Base-by-base conservation (phyloP, 2,888 invertebrate species). In the Tridacna crocea region DNA sequence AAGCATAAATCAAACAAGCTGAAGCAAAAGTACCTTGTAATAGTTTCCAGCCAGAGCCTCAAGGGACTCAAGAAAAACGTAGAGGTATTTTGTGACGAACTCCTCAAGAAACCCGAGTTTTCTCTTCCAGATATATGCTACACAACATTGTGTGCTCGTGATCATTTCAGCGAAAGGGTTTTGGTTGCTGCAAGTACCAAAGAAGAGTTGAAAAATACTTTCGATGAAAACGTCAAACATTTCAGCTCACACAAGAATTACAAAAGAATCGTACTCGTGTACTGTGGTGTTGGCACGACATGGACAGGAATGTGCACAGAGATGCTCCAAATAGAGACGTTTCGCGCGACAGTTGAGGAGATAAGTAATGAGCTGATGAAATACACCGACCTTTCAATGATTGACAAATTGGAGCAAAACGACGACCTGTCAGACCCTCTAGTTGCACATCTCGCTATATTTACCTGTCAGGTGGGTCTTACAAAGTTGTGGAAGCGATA, bases 381-480 rank as follows among this genome's bases (percentile, higher is more conserved):
- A 22, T 63, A 61, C 24, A 74, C 61, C n/a, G 72, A 47, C 0
- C 13, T 22, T 15, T 85, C 74, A 76, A 66, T 88, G 24, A 51
- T 48, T 24, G 36, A 72, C 3, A 81, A 48, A 65, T 36, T 82
- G 19, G 24, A 58, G 26, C 46, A 81, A 0, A 68, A 78, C 26
- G 58, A 15, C 13, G 72, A 75, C 26, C 22, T 78, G 13, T 26
- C 75, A 4, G 84, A 90, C 51, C 88, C 90, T 6, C 72, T 86
- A 11, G 72, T 88, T 48, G 87, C 78, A 22, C 91, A 90, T 48
- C 77, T 91, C 0, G 85, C 90, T 47, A 88, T 91, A 72, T 91
- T 91, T 82, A 80, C 89, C 6, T 88, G 87, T 58, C 90, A 91
- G 82, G 79, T 90, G n/a, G 89, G 79, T 26, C 80, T 89, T 27